Evolutionary conservation across 2,888 invertebrate genomes (phyloP).

Genomic region (Caenorhabditis drosophilae): DNA sequence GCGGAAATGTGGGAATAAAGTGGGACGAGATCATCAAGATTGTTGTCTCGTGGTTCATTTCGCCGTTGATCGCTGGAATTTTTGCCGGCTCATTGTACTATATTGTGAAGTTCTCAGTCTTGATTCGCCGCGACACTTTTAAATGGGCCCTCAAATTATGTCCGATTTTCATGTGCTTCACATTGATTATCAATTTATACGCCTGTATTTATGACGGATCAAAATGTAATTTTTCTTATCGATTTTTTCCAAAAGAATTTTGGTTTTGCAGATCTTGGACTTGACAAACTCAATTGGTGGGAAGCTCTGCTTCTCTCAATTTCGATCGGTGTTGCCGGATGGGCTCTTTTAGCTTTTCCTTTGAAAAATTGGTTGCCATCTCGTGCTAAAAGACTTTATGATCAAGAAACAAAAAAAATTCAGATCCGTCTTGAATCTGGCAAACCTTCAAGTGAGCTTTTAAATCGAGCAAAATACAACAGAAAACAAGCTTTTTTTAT

Average conservation of each 20-base stretch:
- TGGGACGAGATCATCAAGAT: slow-evolving; percentile 84
- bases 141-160: slow-evolving; percentile 42
- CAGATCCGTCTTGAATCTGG: slow-evolving; percentile 38
- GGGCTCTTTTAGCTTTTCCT: slow-evolving; percentile 42
- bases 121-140: slow-evolving; percentile 70
- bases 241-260: neutral
- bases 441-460: slow-evolving; percentile 37
- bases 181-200: slow-evolving; percentile 90
- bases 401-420: slow-evolving; percentile 36
- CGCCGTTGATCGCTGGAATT: slow-evolving; percentile 88
- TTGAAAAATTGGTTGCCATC: slow-evolving; percentile 40
- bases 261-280: slow-evolving; percentile 44
- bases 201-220: slow-evolving; percentile 88
- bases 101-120: slow-evolving; percentile 81
- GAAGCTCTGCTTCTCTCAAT: slow-evolving; percentile 41
- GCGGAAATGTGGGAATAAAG: slow-evolving; percentile 83
- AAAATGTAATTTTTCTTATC: slow-evolving; percentile 36
- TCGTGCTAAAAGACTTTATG: slow-evolving; percentile 39
- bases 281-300: slow-evolving; percentile 42
- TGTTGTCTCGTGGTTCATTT: slow-evolving; percentile 94
- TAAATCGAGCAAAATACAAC: too few relatives aligned
- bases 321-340: slow-evolving; percentile 38
- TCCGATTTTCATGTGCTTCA: slow-evolving; percentile 73
- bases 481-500: neutral
- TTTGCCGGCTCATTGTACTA: slow-evolving; percentile 84